These are phyloP conservation scores for Gonocerus acuteangulatus DNA, from an alignment of 2,888 invertebrate species.

Conservation along the genomic window DNA sequence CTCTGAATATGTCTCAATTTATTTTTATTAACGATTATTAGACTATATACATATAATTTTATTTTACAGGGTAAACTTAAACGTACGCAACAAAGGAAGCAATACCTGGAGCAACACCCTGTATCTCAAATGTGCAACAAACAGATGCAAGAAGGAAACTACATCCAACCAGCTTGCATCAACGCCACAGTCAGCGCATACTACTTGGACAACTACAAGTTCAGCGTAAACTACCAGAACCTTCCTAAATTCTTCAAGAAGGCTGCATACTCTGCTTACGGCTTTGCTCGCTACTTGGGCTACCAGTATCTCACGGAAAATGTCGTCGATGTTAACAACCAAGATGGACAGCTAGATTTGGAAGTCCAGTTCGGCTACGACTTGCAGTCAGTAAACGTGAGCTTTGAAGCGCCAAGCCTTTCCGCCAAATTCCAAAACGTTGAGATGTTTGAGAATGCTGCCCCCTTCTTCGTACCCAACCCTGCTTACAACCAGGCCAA, in stretches of 20 bases:
- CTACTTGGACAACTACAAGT: slow-evolving; percentile 48
- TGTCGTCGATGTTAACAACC: slow-evolving; percentile 42
- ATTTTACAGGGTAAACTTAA: slow-evolving; percentile 44
- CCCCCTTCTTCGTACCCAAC: slow-evolving; percentile 47
- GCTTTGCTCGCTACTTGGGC: slow-evolving; percentile 46
- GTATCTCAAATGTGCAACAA: slow-evolving; percentile 48
- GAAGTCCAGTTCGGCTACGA: slow-evolving; percentile 46
- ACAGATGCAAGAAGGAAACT: slow-evolving; percentile 51
- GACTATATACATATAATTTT: too few species aligned
- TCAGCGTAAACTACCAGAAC: slow-evolving; percentile 49
- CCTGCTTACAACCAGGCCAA: slow-evolving; percentile 44
- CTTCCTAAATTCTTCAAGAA: slow-evolving; percentile 45
- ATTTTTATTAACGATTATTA: background rate
- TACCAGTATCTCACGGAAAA: slow-evolving; percentile 50
- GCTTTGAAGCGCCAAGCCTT: slow-evolving; percentile 46
- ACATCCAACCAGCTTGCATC: slow-evolving; percentile 52
- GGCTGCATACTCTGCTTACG: slow-evolving; percentile 47
- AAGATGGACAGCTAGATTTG: slow-evolving; percentile 47
- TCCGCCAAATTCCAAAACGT: slow-evolving; percentile 46
- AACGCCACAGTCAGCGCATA: slow-evolving; percentile 51
- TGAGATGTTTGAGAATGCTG: slow-evolving; percentile 44
- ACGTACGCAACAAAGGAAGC: slow-evolving; percentile 48
- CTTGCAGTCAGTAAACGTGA: slow-evolving; percentile 47
- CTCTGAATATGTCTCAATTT: background rate
- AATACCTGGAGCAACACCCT: slow-evolving; percentile 47